Evolutionary conservation across 2,888 invertebrate species (phyloP), one percentile per base, ranked within the genome.

Genomic region (Patella ulyssiponensis): DNA sequence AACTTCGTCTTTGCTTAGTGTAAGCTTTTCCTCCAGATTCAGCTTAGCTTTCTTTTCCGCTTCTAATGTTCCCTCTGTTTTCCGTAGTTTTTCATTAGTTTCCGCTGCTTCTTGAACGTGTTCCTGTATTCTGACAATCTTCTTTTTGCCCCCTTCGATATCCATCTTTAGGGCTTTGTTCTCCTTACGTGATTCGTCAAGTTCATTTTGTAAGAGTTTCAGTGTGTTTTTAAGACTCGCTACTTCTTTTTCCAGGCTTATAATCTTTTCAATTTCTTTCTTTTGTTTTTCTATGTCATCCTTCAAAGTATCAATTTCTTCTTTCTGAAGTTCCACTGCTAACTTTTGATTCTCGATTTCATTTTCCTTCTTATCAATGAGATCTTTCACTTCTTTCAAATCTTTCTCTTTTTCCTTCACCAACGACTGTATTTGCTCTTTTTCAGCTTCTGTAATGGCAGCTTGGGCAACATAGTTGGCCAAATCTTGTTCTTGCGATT

Each of bases 121-220:
- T 3, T 75, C 69, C 4, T 73, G 74, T 23, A 82, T 76, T 27
- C 73, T 73, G 0, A 83, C 83, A n/a, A 86, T 75, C 70, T 82
- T 83, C 12, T 76, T 73, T n/a, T 77, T 78, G 20, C 82, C 81
- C 44, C 77, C 81, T 74, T 83, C 82, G 23, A 80, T 79, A 69
- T 86, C 85, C 9, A 77, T 78, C 44, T 83, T 81, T 54, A 85
- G 64, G 33, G 75, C 80, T 17, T 79, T 76, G 71, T 81, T 84
- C 64, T 79, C 80, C 9, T 78, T 74, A n/a, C 79, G 71, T 51
- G 76, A 80, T 23, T 81, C 84, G 52, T 82, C 79, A 9, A 85
- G 74, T 73, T 83, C 84, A 17, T 78, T 69, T 58, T 84, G 82
- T 23, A 86, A 76, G 44, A 78, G 76, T 14, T 73, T 74, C 3